Conservation (phyloP, 2,888 invertebrate genomes). For the Geophilus truncorum region DNA sequence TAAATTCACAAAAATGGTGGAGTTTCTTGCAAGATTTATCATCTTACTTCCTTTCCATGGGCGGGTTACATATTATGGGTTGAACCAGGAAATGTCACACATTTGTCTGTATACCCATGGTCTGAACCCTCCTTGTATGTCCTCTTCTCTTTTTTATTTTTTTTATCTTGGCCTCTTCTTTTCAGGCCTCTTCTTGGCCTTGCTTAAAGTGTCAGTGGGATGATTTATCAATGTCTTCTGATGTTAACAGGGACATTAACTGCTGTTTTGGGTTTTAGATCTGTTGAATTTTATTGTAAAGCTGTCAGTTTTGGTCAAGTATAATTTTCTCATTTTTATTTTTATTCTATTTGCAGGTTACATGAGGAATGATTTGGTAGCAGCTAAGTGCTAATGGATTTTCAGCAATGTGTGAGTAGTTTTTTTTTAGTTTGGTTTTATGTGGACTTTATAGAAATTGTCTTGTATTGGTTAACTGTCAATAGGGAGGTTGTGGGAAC, state of each 20-base stretch:
- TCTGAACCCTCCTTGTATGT: background rate
- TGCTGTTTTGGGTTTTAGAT: background rate
- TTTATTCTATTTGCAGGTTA: background rate
- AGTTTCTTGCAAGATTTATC: background rate
- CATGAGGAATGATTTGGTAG: background rate
- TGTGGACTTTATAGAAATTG: no score
- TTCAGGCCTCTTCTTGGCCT: background rate
- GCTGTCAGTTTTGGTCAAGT: background rate
- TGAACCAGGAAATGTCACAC: conserved; percentile 20
- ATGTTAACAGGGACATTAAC: background rate
- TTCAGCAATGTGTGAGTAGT: conserved; percentile 13
- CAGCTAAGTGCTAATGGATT: background rate
- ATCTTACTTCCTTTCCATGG: background rate
- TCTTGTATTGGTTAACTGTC: no score
- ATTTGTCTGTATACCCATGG: conserved; percentile 13
- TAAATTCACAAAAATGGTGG: background rate
- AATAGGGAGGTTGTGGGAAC: no score
- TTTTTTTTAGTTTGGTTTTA: background rate
- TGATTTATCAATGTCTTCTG: background rate
- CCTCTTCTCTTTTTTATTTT: background rate
- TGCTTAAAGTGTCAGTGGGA: background rate
- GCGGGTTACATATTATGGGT: background rate
- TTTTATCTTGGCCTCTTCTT: background rate
- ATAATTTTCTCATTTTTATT: background rate
- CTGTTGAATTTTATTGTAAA: background rate